Evolutionary conservation across 2,113 vertebrate species (phyloP).

Genomic region (Erythrocercus mccallii): DNA sequence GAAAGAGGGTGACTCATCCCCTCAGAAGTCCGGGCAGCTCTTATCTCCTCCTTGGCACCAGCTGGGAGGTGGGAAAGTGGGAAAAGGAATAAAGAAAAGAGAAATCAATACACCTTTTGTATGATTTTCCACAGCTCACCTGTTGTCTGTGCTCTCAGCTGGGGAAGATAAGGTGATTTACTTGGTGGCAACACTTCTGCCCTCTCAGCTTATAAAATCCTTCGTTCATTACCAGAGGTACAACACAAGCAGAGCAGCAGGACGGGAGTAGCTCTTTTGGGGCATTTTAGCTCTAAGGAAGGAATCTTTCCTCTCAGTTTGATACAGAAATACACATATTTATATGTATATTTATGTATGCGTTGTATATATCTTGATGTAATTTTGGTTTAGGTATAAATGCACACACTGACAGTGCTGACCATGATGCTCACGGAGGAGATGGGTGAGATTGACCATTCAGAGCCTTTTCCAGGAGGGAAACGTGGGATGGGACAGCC

Average conservation of each 20-base stretch:
- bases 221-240: conserved; percentile 21
- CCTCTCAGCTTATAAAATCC: conserved; percentile 14
- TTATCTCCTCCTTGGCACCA: conserved; percentile 49
- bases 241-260: background rate
- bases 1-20: conserved; percentile 44
- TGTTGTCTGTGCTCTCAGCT: conserved; percentile 30
- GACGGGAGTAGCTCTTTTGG: background rate
- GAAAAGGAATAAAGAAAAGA: background rate
- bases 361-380: background rate
- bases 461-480: background rate
- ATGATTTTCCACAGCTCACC: conserved; percentile 47
- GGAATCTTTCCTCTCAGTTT: background rate
- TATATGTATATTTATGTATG: too few relatives aligned
- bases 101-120: conserved; percentile 56
- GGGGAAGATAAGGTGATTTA: conserved; percentile 51
- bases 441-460: background rate
- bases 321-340: background rate
- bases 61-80: conserved; percentile 22
- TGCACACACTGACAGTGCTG: background rate
- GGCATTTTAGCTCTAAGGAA: background rate
- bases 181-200: conserved; percentile 25
- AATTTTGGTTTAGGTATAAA: background rate
- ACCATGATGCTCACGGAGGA: background rate
- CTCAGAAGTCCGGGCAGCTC: conserved; percentile 27
- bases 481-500: background rate